Evolutionary conservation across 2,113 vertebrate genomes (phyloP).

Genomic region (Picathartes gymnocephalus): DNA sequence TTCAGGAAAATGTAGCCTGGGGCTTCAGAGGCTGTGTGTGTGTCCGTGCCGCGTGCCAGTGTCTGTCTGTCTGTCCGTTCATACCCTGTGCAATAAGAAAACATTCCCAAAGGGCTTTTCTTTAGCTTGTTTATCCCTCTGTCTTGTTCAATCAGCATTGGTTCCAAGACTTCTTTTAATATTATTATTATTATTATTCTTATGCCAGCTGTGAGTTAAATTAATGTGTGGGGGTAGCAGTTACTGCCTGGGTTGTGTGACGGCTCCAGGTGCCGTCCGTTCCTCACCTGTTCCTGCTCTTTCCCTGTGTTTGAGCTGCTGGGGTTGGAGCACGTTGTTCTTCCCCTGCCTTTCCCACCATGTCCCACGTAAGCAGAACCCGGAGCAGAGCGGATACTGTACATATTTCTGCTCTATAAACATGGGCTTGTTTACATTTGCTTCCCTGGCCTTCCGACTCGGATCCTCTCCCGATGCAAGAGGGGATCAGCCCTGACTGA

Average conservation of each 20-base stretch:
- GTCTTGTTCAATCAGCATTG: neutral
- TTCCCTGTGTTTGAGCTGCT: neutral
- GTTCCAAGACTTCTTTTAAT: neutral
- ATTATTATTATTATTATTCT: neutral
- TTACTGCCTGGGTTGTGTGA: neutral
- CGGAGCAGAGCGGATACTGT: neutral
- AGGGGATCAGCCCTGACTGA: neutral
- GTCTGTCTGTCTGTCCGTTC: accelerated
- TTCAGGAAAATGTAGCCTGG: accelerated
- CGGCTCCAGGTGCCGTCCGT: accelerated
- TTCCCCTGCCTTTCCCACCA: neutral
- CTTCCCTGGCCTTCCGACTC: neutral
- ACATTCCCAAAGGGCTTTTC: neutral
- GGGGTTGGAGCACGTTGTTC: neutral
- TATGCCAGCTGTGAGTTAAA: neutral
- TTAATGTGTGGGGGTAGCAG: neutral
- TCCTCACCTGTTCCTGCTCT: neutral
- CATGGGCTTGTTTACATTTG: constrained; percentile 41
- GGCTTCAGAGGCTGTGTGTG: neutral
- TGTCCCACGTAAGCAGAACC: neutral
- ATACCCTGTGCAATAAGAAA: accelerated
- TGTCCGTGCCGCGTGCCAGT: accelerated
- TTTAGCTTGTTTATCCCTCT: neutral
- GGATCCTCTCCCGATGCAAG: neutral
- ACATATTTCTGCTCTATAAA: constrained; percentile 38